phyloP scores from a whole-genome alignment of 2,113 vertebrate species.

The Herpailurus yagouaroundi region DNA sequence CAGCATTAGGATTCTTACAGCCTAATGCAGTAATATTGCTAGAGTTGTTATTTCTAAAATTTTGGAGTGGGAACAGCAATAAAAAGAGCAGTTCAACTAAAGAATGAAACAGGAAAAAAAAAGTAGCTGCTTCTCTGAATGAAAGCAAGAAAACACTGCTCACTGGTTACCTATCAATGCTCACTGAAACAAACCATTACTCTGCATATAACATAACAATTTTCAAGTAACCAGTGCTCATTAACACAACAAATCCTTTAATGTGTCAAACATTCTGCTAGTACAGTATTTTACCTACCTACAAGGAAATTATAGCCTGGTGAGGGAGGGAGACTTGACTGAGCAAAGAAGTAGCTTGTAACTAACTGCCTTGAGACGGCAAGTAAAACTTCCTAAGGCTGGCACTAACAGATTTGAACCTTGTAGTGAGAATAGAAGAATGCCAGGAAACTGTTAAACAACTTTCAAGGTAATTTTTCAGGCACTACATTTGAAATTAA shows the following conservation, averaged over 20 bases:
- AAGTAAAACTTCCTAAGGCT: not conserved
- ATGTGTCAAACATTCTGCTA: not conserved
- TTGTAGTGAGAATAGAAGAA: not conserved
- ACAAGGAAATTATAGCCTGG: not conserved
- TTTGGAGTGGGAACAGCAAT: constrained; percentile 18
- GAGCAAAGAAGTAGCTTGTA: not conserved
- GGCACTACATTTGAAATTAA: not conserved
- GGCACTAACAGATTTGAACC: not conserved
- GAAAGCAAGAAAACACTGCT: not conserved
- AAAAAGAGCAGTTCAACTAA: not conserved
- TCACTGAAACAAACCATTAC: not conserved
- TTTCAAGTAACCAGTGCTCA: not conserved
- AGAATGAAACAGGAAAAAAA: not conserved
- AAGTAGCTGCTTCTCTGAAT: not conserved
- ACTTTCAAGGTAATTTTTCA: not conserved
- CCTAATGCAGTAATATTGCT: not conserved
- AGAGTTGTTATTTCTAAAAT: not conserved
- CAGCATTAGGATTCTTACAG: constrained; percentile 14
- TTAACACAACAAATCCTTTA: constrained; percentile 4
- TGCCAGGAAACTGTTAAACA: not conserved
- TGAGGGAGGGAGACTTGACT: not conserved
- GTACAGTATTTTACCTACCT: not conserved
- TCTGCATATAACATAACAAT: not conserved
- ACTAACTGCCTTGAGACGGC: not conserved
- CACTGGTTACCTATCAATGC: not conserved